These are phyloP conservation scores for Hippoglossus hippoglossus DNA, from an alignment of 2,797 vertebrate species.

Conservation along the genomic window DNA sequence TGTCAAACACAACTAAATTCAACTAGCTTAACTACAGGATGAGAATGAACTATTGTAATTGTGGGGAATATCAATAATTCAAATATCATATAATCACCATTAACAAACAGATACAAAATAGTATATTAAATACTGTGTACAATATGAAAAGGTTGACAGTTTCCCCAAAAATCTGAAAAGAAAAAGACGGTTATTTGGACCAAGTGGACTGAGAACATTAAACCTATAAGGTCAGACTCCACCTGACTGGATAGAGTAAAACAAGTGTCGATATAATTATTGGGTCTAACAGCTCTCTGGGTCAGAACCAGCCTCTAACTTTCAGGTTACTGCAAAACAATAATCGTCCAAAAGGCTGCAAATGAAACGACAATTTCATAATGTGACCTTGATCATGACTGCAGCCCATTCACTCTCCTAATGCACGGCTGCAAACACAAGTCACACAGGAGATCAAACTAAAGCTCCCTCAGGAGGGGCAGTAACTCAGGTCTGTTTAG, in stretches of 20 bases:
- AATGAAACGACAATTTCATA: neutral
- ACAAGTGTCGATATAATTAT: neutral
- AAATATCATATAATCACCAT: no score
- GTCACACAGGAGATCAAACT: neutral
- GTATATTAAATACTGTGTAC: no score
- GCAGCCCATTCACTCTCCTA: slow-evolving; percentile 5
- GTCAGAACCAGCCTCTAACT: neutral
- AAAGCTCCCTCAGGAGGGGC: slow-evolving; percentile 6
- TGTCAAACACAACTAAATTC: neutral
- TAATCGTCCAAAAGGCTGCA: neutral
- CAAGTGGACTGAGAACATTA: no score
- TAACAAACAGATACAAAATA: no score
- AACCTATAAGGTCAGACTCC: neutral
- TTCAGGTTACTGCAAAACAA: no score
- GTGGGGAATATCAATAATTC: no score
- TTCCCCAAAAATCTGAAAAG: no score
- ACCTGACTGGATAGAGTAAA: neutral
- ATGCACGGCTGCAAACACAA: neutral
- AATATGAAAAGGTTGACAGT: no score
- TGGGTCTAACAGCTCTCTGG: neutral
- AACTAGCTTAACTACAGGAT: neutral
- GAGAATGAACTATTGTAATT: neutral
- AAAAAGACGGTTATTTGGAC: no score
- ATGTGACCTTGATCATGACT: neutral
- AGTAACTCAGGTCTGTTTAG: neutral